These are phyloP conservation scores for Penelope pileata DNA, from an alignment of 2,113 vertebrate species.

Conservation along the genomic window DNA sequence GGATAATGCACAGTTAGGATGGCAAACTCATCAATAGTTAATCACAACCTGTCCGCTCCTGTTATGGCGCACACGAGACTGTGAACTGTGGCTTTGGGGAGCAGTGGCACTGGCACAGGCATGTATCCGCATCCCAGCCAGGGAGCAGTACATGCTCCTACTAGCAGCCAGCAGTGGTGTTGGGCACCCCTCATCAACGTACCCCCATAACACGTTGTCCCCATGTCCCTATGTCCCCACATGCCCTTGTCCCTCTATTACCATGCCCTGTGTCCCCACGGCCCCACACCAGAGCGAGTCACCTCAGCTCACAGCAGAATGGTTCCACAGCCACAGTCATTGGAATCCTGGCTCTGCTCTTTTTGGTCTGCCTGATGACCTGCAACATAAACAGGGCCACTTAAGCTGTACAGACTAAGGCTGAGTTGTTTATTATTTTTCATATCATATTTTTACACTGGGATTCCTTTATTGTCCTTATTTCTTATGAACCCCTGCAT, in stretches of 20 bases:
- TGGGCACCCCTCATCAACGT: fast-evolving
- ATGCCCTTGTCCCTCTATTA: background rate
- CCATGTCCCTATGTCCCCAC: background rate
- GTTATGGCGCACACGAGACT: slow-evolving; percentile 16
- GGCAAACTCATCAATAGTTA: slow-evolving; percentile 69
- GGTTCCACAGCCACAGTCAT: fast-evolving
- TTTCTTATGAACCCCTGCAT: slow-evolving; percentile 63
- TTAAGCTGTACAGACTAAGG: slow-evolving; percentile 57
- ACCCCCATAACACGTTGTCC: fast-evolving
- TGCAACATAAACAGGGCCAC: slow-evolving; percentile 43
- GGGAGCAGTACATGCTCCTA: background rate
- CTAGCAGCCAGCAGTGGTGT: background rate
- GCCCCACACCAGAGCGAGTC: background rate
- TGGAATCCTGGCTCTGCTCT: slow-evolving; percentile 9
- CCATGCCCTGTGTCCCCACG: too few species aligned
- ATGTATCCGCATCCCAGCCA: background rate
- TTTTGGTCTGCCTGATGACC: background rate
- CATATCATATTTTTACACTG: slow-evolving; percentile 18
- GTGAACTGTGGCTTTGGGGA: slow-evolving; percentile 5
- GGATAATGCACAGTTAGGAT: slow-evolving; percentile 66
- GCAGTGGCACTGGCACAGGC: background rate
- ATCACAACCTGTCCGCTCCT: slow-evolving; percentile 62
- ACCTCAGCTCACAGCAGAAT: background rate
- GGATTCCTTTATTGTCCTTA: background rate
- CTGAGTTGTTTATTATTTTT: slow-evolving; percentile 36